Evolutionary conservation across 2,888 invertebrate species (phyloP).

Genomic region (Hololepta plana): DNA sequence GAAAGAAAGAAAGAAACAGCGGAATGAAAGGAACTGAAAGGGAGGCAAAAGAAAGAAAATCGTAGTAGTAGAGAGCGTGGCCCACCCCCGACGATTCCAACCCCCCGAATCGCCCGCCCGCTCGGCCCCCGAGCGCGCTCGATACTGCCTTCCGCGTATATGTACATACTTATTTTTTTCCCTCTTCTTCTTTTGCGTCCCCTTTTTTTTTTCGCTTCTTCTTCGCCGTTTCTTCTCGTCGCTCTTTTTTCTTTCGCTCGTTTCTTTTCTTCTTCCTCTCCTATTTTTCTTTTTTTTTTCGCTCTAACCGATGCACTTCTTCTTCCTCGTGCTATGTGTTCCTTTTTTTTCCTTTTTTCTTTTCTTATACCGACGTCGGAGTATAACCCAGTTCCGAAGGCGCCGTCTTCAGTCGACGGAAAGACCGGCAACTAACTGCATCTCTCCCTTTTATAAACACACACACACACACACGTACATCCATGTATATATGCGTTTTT

Average conservation of each 20-base stretch:
- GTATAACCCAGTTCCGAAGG: constrained; percentile 27
- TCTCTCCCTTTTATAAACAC: constrained; percentile 9
- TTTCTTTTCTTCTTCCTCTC: constrained; percentile 5
- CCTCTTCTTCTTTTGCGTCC: too few relatives aligned
- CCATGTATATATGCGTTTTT: constrained; percentile 3
- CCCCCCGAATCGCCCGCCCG: constrained; percentile 3
- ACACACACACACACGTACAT: constrained; percentile 3
- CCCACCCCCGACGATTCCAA: constrained; percentile 3
- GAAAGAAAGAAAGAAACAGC: too few relatives aligned
- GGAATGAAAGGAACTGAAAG: too few relatives aligned
- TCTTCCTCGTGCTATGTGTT: too few relatives aligned
- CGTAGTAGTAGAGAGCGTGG: too few relatives aligned
- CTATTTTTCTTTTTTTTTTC: constrained; percentile 9
- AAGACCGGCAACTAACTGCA: constrained; percentile 25
- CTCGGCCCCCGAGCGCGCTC: constrained; percentile 18
- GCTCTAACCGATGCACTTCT: constrained; percentile 13
- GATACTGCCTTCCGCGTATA: constrained; percentile 29
- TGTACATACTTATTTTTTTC: constrained; percentile 28
- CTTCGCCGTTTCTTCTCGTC: constrained; percentile 6
- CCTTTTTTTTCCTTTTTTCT: too few relatives aligned
- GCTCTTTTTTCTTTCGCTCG: constrained; percentile 3
- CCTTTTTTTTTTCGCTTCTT: constrained; percentile 11
- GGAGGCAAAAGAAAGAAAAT: too few relatives aligned
- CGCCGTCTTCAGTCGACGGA: constrained; percentile 25
- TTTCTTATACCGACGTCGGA: constrained; percentile 29